Evolutionary conservation across 2,797 vertebrate species (phyloP).

Genomic region (Phrynocephalus guinanensis): DNA sequence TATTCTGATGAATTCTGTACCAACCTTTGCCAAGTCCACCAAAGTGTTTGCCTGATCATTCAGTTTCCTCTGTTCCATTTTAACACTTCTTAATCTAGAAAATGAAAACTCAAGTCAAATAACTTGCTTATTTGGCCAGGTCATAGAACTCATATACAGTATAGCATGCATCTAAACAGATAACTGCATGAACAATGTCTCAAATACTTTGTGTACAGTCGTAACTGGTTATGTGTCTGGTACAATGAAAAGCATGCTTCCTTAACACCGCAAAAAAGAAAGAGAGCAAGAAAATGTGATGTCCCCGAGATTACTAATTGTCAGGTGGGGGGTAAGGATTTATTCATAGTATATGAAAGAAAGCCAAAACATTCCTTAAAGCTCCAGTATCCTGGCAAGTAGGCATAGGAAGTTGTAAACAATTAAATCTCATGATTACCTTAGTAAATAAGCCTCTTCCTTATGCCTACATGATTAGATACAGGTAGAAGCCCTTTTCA

Average conservation of each 20-base stretch:
- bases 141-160: conserved; percentile 79
- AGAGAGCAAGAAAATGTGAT: conserved; percentile 80
- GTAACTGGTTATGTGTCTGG: conserved; percentile 80
- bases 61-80: conserved; percentile 99
- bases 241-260: conserved; percentile 93
- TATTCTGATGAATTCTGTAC: conserved; percentile 64
- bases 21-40: conserved; percentile 99
- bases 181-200: conserved; percentile 90
- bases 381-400: conserved; percentile 82
- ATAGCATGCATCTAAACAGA: conserved; percentile 89
- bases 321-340: conserved; percentile 72
- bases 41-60: conserved; percentile 99
- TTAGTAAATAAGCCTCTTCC: conserved; percentile 74
- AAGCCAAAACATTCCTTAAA: conserved; percentile 84
- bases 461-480: conserved; percentile 83
- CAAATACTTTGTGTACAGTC: conserved; percentile 74
- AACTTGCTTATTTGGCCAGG: conserved; percentile 51
- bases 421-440: conserved; percentile 52
- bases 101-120: conserved; percentile 85
- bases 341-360: conserved; percentile 76
- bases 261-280: conserved; percentile 82
- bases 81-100: conserved; percentile 99
- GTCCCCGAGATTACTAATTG: conserved; percentile 75
- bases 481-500: conserved; percentile 82
- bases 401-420: conserved; percentile 82